Evolutionary conservation across 2,888 invertebrate genomes (phyloP), one percentile per base, ranked within the genome.

Genomic region (Metopia argyrocephala): DNA sequence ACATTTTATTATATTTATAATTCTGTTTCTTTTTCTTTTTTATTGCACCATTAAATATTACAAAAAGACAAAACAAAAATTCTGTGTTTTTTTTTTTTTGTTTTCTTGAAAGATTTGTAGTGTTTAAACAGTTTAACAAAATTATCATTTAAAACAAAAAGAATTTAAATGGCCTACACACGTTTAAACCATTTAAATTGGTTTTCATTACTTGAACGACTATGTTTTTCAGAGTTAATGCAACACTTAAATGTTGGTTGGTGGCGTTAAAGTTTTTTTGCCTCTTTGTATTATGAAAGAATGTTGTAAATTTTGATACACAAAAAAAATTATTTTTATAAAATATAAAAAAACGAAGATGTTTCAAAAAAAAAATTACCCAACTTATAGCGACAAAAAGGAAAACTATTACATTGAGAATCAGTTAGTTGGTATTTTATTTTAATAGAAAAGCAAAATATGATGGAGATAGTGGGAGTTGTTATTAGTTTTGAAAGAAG

Each of bases 101-200:
- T 52, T 61, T 59, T 23, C 21, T 28, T n/a, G 20, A 27, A 15
- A 48, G 28, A 27, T 56, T 65, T 48, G 38, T 23, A 31, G 52
- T 45, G 59, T 57, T 64, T 50, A 59, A 50, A 59, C 48, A 76
- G 28, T 70, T 64, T 48, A 66, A 31, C 48, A 57, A 45, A 52
- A 76, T 38, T 48, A 57, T 50, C 23, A 23, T 54, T 52, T 38
- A 56, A 56, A 68, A 61, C 54, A 65, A 31, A 28, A 61, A 38
- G 54, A 79, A 73, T 59, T 70, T 75, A 59, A 79, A 79, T 79
- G 59, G 59, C 61, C 65, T 65, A 48, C 28, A 79, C 79, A 75
- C 74, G 79, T 66, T 69, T 74, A 46, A 75, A 57, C 45, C 52
- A 75, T 70, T 70, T 79, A 75, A 70, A 79, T 31, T 75, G 31